A percentile compares a stretch with the other conserved stretches of the same genome.
Conservation (phyloP, 2,113 vertebrate species). For the Chroicocephalus ridibundus region DNA sequence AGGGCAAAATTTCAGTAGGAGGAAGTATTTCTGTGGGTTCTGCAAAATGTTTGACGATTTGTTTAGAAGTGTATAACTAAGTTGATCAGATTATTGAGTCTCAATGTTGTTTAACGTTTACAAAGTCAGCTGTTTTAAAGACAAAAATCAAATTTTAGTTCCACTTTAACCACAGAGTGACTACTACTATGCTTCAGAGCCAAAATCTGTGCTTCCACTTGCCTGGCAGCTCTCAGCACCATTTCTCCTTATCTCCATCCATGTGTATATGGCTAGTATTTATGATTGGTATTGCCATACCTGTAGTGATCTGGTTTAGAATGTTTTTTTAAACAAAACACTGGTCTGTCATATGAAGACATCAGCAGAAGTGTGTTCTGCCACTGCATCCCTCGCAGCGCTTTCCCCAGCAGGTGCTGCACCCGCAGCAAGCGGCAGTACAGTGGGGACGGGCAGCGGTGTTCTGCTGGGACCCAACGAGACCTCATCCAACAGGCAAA, state of each 20-base stretch:
- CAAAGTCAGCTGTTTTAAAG: neutral
- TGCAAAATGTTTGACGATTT: neutral
- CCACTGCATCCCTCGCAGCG: accelerated
- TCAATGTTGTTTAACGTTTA: neutral
- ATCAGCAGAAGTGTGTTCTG: neutral
- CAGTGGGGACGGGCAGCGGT: neutral
- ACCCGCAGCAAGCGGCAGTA: neutral
- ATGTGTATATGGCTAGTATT: neutral
- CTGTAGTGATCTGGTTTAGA: neutral
- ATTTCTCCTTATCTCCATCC: neutral
- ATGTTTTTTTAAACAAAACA: neutral
- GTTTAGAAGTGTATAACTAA: neutral
- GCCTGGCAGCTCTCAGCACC: neutral
- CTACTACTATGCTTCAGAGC: neutral
- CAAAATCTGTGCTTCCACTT: neutral
- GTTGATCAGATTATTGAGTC: neutral
- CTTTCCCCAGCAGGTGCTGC: neutral
- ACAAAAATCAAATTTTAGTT: neutral
- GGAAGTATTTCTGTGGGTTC: neutral
- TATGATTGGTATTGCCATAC: neutral
- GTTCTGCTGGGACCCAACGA: accelerated
- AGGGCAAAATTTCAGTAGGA: neutral
- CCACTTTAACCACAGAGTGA: neutral
- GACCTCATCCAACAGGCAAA: neutral
- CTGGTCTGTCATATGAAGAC: neutral